These are phyloP conservation scores for Lepus europaeus DNA, from an alignment of 2,113 vertebrate genomes.

Conservation along the genomic window DNA sequence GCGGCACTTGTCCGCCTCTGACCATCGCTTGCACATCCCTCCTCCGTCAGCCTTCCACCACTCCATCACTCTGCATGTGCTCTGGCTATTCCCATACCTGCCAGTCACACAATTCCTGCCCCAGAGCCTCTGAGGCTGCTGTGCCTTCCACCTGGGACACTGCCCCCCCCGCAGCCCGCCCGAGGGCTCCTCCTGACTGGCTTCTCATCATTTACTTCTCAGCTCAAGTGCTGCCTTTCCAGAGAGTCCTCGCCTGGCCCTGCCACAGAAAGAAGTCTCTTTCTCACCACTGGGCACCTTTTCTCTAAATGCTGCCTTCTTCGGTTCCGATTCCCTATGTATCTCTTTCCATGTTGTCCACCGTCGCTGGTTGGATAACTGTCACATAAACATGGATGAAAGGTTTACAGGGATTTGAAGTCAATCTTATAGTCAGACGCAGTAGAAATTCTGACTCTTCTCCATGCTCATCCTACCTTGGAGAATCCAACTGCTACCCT, in stretches of 20 bases:
- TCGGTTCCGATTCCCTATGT: background rate
- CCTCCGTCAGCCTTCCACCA: background rate
- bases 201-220: background rate
- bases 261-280: background rate
- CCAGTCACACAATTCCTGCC: background rate
- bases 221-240: background rate
- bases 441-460: background rate
- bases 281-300: background rate
- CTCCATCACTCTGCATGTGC: rapidly evolving
- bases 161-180: background rate
- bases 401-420: background rate
- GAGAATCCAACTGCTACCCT: background rate
- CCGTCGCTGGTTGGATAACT: background rate
- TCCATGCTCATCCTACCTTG: background rate
- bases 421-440: background rate
- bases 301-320: background rate
- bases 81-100: rapidly evolving
- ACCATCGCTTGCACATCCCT: rapidly evolving
- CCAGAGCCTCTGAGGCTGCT: background rate
- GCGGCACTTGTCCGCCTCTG: rapidly evolving
- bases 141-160: no score
- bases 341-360: background rate
- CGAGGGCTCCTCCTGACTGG: background rate
- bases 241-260: background rate
- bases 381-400: background rate